Evolutionary conservation across 2,113 vertebrate genomes (phyloP), one percentile per base, ranked within the genome.

Genomic region (Scartelaos histophorus): DNA sequence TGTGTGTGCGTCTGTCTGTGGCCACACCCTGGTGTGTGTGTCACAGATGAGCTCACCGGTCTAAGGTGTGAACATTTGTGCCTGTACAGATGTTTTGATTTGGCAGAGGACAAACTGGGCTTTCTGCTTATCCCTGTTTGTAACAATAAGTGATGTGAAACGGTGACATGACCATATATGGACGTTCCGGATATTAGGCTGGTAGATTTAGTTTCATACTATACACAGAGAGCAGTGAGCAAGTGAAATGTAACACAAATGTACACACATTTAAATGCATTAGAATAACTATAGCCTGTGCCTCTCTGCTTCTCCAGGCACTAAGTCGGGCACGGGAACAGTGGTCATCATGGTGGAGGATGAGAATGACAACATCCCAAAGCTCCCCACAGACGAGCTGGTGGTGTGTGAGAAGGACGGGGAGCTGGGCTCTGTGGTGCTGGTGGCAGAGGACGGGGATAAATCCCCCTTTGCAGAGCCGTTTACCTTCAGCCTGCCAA

Each of bases 291-390:
- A 29, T 29, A 29, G 29, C 29, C 29, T 29, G 4, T 24, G n/a
- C 22, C 22, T 45, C 2, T 0, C 11, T 82, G n/a, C 92, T 71
- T 10, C 38, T 43, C 0, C 75, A 97, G 96, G 62, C 83, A 83
- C 90, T 12, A 95, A 96, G 82, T 92, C 94, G 2, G 95, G 95
- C 66, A 95, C 92, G 3, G 96, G 97, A 67, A 96, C 92, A 5
- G 81, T 97, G 29, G 86, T 95, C 11, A 83, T 97, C 73, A 69
- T 75, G 68, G 75, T 97, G 21, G 82, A 90, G 19, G 94, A 96
- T 67, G 82, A 80, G 7, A 96, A 97, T 62, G 96, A 96, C 83
- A 92, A 96, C 51, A 0, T 69, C 2, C 97, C 96, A 1, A 25
- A 38, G 0, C 9, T 96, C 3, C 1, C 70, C 5, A 58, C 56